Evolutionary conservation across 2,113 vertebrate species (phyloP), one percentile per base, ranked within the genome.

Genomic region (Holacanthus passer): DNA sequence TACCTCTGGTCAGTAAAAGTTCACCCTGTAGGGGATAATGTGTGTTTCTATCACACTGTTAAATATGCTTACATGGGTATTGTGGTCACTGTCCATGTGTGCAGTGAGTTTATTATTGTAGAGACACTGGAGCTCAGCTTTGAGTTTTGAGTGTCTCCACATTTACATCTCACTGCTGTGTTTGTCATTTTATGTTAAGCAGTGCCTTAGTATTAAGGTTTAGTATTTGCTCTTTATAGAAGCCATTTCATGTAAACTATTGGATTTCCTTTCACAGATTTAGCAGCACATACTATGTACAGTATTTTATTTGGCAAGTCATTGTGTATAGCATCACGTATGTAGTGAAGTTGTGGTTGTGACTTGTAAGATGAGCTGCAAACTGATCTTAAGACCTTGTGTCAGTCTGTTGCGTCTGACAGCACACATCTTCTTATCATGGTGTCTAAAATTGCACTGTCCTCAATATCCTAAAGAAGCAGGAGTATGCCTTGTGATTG

Each of bases 171-270:
- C 85, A 71, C 47, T 73, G 66, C 68, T 73, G n/a, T 14, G 65
- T 77, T 68, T 68, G 71, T 82, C 17, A 9, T 91, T 83, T 88
- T 84, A 55, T 87, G 91, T 88, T 55, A 65, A 91, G 81, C 89
- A 90, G 93, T 94, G 93, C 93, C 93, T 94, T 94, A 69, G 86
- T 83, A 56, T 88, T 88, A 89, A 86, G 74, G 82, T 86, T 85
- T 72, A 69, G 53, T 60, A 43, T 73, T 88, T 83, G 32, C 70
- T 85, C 71, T 77, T 62, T 58, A 19, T 86, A 72, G 72, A 86
- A 88, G 77, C 58, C 67, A 35, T 79, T 62, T 69, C 41, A 56
- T 77, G 43, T 79, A 60, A 82, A 84, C 37, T 55, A 47, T 65
- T 53, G 16, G 27, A 77, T 77, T 83, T 85, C 11, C 39, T 69